Evolutionary conservation across 2,113 vertebrate genomes (phyloP).

Genomic region (Penelope pileata): DNA sequence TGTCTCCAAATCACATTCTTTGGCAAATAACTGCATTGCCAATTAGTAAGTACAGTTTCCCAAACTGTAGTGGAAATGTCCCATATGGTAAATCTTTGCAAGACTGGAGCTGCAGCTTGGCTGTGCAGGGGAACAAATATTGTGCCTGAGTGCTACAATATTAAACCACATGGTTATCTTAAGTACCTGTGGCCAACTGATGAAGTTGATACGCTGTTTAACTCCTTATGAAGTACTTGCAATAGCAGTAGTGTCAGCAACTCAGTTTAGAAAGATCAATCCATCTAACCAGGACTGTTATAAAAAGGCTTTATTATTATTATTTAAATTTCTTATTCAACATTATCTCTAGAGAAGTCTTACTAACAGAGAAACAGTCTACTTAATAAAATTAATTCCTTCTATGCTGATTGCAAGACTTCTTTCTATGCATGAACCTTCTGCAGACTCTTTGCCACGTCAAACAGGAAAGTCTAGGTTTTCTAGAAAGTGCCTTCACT

Average conservation of each 20-base stretch:
- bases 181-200: not conserved
- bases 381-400: not conserved
- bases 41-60: not conserved
- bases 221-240: not conserved
- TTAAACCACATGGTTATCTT: not conserved
- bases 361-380: not conserved
- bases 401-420: not conserved
- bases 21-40: not conserved
- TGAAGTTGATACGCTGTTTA: not conserved
- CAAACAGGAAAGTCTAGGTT: not conserved
- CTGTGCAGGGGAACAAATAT: not conserved
- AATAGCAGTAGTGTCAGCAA: not conserved
- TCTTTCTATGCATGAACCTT: not conserved
- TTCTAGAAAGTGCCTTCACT: not conserved
- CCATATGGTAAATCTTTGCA: not conserved
- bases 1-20: not conserved
- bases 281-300: not conserved
- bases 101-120: not conserved
- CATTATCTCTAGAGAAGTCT: not conserved
- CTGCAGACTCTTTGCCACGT: not conserved
- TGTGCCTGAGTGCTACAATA: not conserved
- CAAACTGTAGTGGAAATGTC: not conserved
- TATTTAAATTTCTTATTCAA: not conserved
- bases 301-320: not conserved
- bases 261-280: not conserved